phyloP scores from a whole-genome alignment of 2,113 vertebrate species.

The Aepyceros melampus region DNA sequence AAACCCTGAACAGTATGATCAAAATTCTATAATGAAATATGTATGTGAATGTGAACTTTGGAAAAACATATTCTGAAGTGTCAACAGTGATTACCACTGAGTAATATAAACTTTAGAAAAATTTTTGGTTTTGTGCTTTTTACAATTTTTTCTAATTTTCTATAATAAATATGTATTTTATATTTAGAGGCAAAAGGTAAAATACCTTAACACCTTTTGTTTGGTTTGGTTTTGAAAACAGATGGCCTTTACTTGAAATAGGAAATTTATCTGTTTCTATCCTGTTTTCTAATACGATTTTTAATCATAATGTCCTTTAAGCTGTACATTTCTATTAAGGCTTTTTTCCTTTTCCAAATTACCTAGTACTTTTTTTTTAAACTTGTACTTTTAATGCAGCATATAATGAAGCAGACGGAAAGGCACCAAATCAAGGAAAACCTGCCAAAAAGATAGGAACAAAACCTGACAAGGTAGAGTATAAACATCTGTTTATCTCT shows the following conservation, averaged over 20 bases:
- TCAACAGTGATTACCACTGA: neutral
- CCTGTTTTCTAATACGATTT: neutral
- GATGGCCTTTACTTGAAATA: neutral
- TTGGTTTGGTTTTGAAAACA: constrained; percentile 41
- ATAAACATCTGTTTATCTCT: constrained; percentile 18
- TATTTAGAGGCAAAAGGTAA: neutral
- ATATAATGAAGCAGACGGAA: constrained; percentile 69
- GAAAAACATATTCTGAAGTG: neutral
- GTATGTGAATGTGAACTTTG: neutral
- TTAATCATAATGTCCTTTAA: neutral
- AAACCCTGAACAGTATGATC: neutral
- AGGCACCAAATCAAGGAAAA: constrained; percentile 55
- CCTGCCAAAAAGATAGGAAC: constrained; percentile 48
- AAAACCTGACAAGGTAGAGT: constrained; percentile 53
- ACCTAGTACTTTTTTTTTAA: neutral
- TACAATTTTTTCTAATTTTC: neutral
- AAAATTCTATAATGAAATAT: neutral
- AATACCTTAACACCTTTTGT: neutral
- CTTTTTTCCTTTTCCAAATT: neutral
- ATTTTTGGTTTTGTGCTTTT: neutral
- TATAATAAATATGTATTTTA: neutral
- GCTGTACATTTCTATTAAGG: neutral
- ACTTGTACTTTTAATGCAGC: neutral
- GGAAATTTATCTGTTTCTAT: constrained; percentile 6
- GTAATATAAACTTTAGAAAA: neutral